A percentile compares a stretch with the other conserved stretches of the same genome.
phyloP scores from a whole-genome alignment of 2,113 vertebrate genomes.

The Emydura subglobosa region DNA sequence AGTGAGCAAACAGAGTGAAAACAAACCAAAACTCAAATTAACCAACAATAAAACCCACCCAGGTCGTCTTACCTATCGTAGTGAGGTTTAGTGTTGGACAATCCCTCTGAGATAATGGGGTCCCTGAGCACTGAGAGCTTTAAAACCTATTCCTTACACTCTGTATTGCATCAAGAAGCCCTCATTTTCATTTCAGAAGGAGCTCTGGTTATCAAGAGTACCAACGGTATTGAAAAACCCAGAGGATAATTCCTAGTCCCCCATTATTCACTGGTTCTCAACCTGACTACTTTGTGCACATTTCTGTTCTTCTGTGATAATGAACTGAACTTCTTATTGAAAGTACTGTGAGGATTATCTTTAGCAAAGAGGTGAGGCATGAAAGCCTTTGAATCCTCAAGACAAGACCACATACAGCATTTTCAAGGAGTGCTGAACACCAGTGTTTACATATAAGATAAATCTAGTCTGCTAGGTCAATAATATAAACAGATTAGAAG shows the following conservation, averaged over 20 bases:
- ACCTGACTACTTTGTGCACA: neutral
- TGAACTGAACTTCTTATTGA: neutral
- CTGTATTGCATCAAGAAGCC: neutral
- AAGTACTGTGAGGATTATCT: neutral
- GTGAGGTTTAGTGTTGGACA: neutral
- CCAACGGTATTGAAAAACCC: neutral
- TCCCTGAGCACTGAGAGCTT: neutral
- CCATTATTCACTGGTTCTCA: neutral
- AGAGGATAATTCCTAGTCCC: neutral
- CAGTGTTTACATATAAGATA: neutral
- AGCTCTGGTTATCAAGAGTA: neutral
- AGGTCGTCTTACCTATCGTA: neutral
- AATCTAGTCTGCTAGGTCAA: neutral
- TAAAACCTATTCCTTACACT: neutral
- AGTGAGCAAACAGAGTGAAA: neutral
- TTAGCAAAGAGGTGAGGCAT: neutral
- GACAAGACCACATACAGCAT: neutral
- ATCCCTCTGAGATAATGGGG: neutral
- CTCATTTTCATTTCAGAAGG: slow-evolving; percentile 7
- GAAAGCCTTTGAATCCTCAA: neutral
- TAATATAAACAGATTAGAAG: neutral
- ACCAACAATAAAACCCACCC: neutral
- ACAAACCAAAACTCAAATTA: neutral
- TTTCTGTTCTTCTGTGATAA: neutral
- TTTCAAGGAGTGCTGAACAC: neutral